Conservation (phyloP, 2,113 vertebrate genomes). For the Microtus pennsylvanicus region DNA sequence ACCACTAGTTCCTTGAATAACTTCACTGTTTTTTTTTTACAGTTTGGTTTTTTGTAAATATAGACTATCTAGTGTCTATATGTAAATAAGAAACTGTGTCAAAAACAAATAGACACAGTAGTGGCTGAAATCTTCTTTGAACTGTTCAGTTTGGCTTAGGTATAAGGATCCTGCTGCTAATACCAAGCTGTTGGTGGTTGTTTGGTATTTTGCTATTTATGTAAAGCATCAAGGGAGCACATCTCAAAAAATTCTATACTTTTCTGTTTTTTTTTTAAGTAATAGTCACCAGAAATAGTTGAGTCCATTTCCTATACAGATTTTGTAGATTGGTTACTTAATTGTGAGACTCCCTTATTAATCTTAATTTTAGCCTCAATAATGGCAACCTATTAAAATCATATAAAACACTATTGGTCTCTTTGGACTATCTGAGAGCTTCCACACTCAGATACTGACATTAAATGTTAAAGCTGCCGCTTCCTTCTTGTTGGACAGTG, state of each 20-base stretch:
- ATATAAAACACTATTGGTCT: slow-evolving; percentile 27
- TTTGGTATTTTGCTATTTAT: slow-evolving; percentile 28
- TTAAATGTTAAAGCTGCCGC: slow-evolving; percentile 12
- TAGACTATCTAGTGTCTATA: not conserved
- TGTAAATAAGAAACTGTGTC: slow-evolving; percentile 37
- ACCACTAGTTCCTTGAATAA: not conserved
- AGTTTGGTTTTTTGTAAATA: not conserved
- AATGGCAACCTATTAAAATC: slow-evolving; percentile 33
- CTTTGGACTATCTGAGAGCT: not conserved
- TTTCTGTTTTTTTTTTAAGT: not conserved
- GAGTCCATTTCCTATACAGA: not conserved
- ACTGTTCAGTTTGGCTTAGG: not conserved
- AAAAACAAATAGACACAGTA: not conserved
- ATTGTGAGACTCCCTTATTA: not conserved
- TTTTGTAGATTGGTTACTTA: slow-evolving; percentile 39
- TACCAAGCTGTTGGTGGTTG: not conserved
- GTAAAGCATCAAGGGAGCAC: not conserved
- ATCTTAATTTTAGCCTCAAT: slow-evolving; percentile 48
- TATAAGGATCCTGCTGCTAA: not conserved
- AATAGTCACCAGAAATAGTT: not conserved
- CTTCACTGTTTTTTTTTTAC: not conserved
- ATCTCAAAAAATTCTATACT: not conserved
- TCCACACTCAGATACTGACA: not conserved
- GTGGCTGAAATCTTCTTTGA: not conserved
- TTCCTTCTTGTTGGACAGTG: not conserved